phyloP scores from a whole-genome alignment of 2,888 invertebrate species.

The Pseudolycoriella hygida region DNA sequence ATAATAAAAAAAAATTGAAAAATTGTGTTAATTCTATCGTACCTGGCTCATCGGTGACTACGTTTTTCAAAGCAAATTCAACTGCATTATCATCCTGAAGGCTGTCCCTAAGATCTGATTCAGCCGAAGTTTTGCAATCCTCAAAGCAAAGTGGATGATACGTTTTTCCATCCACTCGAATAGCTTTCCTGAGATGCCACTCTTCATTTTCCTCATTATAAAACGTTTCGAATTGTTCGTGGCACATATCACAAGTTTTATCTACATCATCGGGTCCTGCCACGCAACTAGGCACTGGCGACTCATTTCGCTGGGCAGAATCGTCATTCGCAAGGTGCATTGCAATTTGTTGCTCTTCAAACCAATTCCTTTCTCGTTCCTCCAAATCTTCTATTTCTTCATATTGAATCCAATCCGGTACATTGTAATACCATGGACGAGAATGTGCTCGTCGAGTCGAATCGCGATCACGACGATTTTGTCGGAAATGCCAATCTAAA shows the following conservation, averaged over 20 bases:
- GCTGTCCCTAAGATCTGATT: background rate
- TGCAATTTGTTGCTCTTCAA: constrained; percentile 50
- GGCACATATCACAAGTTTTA: constrained; percentile 71
- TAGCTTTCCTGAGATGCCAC: constrained; percentile 83
- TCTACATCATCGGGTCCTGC: constrained; percentile 46
- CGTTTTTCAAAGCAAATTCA: constrained; percentile 18
- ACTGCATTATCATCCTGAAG: constrained; percentile 6
- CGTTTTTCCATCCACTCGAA: constrained; percentile 52
- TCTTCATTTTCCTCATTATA: constrained; percentile 95
- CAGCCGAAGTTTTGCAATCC: constrained; percentile 44
- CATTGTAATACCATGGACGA: constrained; percentile 78
- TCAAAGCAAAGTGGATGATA: constrained; percentile 86
- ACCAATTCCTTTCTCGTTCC: constrained; percentile 77
- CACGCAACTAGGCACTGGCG: constrained; percentile 50
- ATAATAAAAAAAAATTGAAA: too few relatives aligned
- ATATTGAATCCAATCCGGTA: constrained; percentile 84
- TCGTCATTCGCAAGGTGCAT: constrained; percentile 36
- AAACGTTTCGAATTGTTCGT: constrained; percentile 85
- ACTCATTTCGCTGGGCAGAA: constrained; percentile 36
- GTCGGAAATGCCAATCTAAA: constrained; percentile 96
- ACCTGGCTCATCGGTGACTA: constrained; percentile 9
- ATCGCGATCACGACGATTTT: constrained; percentile 77
- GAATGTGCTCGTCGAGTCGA: constrained; percentile 67
- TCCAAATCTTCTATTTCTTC: constrained; percentile 86
- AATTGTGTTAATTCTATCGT: background rate